Evolutionary conservation across 2,888 invertebrate genomes (phyloP).

Genomic region (Meiosimyza platycephala): DNA sequence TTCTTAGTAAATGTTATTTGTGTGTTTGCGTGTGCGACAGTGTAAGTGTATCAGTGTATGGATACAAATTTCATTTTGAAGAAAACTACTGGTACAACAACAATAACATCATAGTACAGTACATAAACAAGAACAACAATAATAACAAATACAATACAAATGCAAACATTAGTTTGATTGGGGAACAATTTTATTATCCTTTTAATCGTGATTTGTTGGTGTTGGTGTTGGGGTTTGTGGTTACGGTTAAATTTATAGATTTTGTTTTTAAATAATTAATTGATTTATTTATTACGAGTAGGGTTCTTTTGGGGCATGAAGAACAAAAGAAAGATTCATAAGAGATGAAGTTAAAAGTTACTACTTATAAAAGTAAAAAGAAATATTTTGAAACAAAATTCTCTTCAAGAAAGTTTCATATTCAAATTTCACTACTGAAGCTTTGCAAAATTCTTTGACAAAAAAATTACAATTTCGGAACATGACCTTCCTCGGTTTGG

Average conservation of each 20-base stretch:
- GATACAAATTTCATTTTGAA: constrained; percentile 2
- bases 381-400: not conserved
- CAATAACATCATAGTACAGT: not conserved
- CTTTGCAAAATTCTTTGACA: not conserved
- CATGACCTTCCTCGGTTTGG: no score
- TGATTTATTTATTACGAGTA: constrained; percentile 39
- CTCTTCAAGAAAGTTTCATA: not conserved
- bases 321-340: not conserved
- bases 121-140: constrained; percentile 24
- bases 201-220: constrained; percentile 60
- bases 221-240: constrained; percentile 38
- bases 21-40: not conserved
- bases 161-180: constrained; percentile 59
- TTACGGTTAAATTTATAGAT: constrained; percentile 54
- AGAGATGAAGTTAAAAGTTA: not conserved
- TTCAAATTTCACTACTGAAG: no score
- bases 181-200: constrained; percentile 59
- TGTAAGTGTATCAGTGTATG: constrained; percentile 1
- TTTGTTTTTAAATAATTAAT: constrained; percentile 54
- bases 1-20: not conserved
- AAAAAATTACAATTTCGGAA: no score
- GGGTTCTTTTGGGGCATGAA: not conserved
- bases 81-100: not conserved
- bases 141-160: constrained; percentile 35
- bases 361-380: not conserved